Percentiles rank a stretch among this genome's conserved stretches.
Conservation (phyloP, 2,113 vertebrate species). For the Nibea albiflora region DNA sequence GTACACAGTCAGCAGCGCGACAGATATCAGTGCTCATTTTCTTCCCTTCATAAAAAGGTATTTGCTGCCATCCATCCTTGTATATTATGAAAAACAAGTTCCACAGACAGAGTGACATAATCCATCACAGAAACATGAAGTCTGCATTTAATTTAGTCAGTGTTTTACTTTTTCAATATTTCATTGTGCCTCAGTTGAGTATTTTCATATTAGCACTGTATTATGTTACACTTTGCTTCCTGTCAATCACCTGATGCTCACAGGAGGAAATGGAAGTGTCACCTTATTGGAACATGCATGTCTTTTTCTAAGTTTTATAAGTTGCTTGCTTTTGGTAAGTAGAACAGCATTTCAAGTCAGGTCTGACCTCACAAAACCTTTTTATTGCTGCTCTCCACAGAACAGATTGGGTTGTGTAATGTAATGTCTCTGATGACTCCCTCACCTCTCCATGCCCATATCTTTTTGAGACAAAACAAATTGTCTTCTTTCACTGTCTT, state of each 20-base stretch:
- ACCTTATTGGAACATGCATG: background rate
- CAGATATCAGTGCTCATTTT: constrained; percentile 17
- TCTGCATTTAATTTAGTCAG: constrained; percentile 11
- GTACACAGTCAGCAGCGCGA: background rate
- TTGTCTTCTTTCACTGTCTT: constrained; percentile 6
- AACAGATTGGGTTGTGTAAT: constrained; percentile 5
- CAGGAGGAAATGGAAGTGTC: background rate
- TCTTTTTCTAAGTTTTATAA: background rate
- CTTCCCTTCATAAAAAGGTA: background rate
- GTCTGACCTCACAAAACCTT: background rate
- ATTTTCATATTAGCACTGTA: background rate
- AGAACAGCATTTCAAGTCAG: background rate
- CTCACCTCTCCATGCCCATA: background rate
- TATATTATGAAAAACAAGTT: constrained; percentile 7
- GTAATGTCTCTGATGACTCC: background rate
- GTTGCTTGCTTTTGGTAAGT: background rate
- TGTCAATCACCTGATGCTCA: constrained; percentile 17
- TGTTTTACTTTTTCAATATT: background rate
- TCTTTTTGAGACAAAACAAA: constrained; percentile 24
- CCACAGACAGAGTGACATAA: background rate
- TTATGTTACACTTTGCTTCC: background rate
- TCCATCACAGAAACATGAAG: background rate
- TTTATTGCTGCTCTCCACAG: constrained; percentile 4
- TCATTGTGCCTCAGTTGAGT: background rate
- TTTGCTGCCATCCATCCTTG: constrained; percentile 8